Conservation (phyloP, 2,797 vertebrate species). For the Pseudomugil tenellus region DNA sequence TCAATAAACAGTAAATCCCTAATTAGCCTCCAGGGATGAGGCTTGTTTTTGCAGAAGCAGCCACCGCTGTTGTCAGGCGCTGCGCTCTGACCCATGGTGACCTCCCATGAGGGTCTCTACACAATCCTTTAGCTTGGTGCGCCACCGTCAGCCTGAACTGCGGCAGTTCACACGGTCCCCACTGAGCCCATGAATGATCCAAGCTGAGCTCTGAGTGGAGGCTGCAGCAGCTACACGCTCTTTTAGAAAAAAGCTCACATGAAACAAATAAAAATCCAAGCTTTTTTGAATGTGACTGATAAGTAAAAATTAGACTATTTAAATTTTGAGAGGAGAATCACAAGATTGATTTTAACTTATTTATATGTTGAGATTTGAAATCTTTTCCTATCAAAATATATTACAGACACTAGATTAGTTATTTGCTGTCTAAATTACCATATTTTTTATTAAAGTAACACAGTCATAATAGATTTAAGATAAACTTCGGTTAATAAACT, state of each 20-base stretch:
- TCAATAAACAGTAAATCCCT: slow-evolving; percentile 13
- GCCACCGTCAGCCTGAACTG: slow-evolving; percentile 81
- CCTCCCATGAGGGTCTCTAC: slow-evolving; percentile 63
- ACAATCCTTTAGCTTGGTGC: slow-evolving; percentile 79
- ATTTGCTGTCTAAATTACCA: neutral
- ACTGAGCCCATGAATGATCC: slow-evolving; percentile 38
- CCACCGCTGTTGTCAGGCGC: slow-evolving; percentile 74
- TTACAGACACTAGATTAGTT: neutral
- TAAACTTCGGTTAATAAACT: too few species aligned
- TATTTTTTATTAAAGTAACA: neutral
- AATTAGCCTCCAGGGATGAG: slow-evolving; percentile 23
- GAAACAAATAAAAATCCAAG: neutral
- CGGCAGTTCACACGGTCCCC: slow-evolving; percentile 77
- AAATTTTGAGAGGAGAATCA: neutral
- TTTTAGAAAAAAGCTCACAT: slow-evolving; percentile 19
- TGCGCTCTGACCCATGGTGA: slow-evolving; percentile 81
- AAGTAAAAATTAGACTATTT: neutral
- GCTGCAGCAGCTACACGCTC: slow-evolving; percentile 36
- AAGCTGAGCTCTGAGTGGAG: slow-evolving; percentile 41
- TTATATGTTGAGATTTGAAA: neutral
- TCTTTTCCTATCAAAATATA: too few species aligned
- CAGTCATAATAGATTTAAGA: neutral
- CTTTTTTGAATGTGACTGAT: neutral
- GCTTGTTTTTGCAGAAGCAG: slow-evolving; percentile 28
- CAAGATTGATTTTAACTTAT: neutral